These are phyloP conservation scores for Capromys pilorides DNA, from an alignment of 2,797 vertebrate genomes.

Conservation along the genomic window DNA sequence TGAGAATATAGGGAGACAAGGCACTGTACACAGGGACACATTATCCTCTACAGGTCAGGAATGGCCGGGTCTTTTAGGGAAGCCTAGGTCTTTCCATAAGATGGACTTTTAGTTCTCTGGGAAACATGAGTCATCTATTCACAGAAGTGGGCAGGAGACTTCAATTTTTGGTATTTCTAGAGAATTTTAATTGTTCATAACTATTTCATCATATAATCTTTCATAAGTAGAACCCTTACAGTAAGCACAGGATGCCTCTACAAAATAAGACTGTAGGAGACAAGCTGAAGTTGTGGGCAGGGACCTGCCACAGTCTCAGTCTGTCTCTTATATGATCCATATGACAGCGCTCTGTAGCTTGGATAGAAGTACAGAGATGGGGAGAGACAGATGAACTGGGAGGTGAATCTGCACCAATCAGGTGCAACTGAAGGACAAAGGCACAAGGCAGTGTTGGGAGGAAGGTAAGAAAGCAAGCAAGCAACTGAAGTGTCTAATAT, in stretches of 20 bases:
- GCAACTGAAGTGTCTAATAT: neutral
- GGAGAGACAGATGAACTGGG: neutral
- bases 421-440: neutral
- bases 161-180: slow-evolving; percentile 7
- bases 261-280: neutral
- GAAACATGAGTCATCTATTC: neutral
- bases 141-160: neutral
- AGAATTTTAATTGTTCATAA: neutral
- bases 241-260: neutral
- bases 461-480: neutral
- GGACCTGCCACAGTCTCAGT: neutral
- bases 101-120: slow-evolving; percentile 1
- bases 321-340: neutral
- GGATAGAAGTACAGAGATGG: neutral
- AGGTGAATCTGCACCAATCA: neutral
- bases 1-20: neutral
- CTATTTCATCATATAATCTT: neutral
- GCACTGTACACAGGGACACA: neutral
- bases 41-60: neutral
- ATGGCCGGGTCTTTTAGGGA: neutral
- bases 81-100: neutral
- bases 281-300: neutral
- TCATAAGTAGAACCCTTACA: neutral
- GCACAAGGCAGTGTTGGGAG: neutral
- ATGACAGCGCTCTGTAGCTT: neutral